A percentile compares a stretch with the other conserved stretches of the same genome.
Conservation (phyloP, 2,888 invertebrate genomes). For the Drosophila sordidapex region DNA sequence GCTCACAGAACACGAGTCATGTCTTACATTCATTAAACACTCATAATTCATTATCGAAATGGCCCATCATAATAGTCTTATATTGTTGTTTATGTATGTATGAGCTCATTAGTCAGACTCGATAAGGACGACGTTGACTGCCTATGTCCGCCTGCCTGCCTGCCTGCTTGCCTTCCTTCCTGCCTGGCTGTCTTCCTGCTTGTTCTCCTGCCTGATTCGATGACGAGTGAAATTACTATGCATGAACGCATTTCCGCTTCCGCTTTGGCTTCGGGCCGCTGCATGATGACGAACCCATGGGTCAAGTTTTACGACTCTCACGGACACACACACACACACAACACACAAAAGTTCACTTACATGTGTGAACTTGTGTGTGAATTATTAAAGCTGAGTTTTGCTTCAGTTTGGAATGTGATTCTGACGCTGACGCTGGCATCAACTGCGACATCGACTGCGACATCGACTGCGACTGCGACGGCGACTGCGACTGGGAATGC, state of each 20-base stretch:
- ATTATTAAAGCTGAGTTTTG: constrained; percentile 65
- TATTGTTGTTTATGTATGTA: constrained; percentile 20
- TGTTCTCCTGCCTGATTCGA: constrained; percentile 22
- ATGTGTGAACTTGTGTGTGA: constrained; percentile 31
- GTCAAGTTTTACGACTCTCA: constrained; percentile 32
- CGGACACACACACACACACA: not conserved
- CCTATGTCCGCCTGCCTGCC: not conserved
- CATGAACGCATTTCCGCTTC: constrained; percentile 75
- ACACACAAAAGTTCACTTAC: constrained; percentile 1
- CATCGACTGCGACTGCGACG: not conserved
- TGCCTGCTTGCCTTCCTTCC: not conserved
- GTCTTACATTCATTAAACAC: constrained; percentile 24
- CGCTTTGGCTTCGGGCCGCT: constrained; percentile 37
- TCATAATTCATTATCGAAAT: constrained; percentile 32
- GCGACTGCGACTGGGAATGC: constrained; percentile 29
- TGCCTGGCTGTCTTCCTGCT: not conserved
- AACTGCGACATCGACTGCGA: not conserved
- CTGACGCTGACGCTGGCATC: not conserved
- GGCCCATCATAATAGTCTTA: constrained; percentile 36
- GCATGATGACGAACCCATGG: constrained; percentile 26
- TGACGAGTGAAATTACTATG: constrained; percentile 56
- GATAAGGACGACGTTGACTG: constrained; percentile 21
- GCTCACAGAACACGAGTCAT: not conserved
- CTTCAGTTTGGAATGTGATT: constrained; percentile 11
- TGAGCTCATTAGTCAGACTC: constrained; percentile 34